Base-by-base conservation (phyloP, 2,888 invertebrate species). In the Taphrorychus bicolor region DNA sequence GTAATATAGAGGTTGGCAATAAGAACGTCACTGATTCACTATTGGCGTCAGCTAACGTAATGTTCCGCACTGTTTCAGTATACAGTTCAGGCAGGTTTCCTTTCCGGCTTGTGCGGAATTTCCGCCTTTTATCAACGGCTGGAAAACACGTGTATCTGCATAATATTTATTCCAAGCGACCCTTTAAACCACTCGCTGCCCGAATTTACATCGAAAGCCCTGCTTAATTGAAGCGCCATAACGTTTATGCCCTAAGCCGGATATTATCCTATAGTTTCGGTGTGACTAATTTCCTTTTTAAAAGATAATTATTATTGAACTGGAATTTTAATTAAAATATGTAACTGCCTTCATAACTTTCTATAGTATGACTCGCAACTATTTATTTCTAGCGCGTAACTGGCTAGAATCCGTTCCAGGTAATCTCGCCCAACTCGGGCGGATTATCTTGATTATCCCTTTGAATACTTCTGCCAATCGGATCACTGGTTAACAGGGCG, bases 391-490 rank as follows among this genome's bases (percentile, higher is more conserved):
- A 32, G 11, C 9, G 32, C 9, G 11, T 7, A 22, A 32, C 17
- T 61, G 75, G 66, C 73, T 63, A 62, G 70, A 67, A 69, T 66
- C 58, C 69, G 62, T 63, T 69, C 61, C 58, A 67, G 71, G 54
- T 73, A 73, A 75, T 74, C 70, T 59, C 69, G 63, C 66, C 65
- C 65, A 32, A 66, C 66, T 64, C 66, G 58, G 72, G 60, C 66
- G 58, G 72, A 71, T 79, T 79, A 79, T 79, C 79, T 76, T 76
- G 75, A 76, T 79, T 79, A 80, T 80, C 77, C 77, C 76, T 79
- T 78, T 77, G 78, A 77, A 79, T 79, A 78, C 79, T 79, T 79
- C 77, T 74, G 76, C 73, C 76, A 75, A 79, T 78, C 78, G 78
- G 75, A 76, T 79, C 76, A 75, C 71, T 73, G 77, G 76, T 77